Evolutionary conservation across 2,888 invertebrate genomes (phyloP).

Genomic region (Scelioninae gen. 1): DNA sequence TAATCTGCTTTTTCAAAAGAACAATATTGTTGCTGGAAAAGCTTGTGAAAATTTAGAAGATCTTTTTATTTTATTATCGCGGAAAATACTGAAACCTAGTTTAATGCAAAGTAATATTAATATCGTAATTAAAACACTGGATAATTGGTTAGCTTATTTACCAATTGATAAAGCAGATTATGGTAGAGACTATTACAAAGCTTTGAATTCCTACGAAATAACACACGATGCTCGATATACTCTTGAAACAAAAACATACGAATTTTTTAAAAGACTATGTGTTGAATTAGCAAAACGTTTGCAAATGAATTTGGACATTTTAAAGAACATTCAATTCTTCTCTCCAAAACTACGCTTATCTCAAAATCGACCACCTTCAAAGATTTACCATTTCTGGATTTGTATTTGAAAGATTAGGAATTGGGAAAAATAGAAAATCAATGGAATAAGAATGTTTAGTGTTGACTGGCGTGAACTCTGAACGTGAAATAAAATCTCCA

Average conservation of each 20-base stretch:
- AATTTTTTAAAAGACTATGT: slow-evolving; percentile 37
- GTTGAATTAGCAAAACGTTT: slow-evolving; percentile 36
- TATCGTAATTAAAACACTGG: slow-evolving; percentile 24
- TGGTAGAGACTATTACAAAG: slow-evolving; percentile 56
- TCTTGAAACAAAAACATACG: slow-evolving; percentile 14
- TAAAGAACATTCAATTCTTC: slow-evolving; percentile 26
- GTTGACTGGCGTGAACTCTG: slow-evolving; percentile 13
- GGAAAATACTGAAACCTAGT: slow-evolving; percentile 36
- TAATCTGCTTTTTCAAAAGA: slow-evolving; percentile 54
- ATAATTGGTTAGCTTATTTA: slow-evolving; percentile 39
- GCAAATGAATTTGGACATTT: slow-evolving; percentile 22
- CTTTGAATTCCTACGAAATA: slow-evolving; percentile 31
- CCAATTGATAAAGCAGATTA: slow-evolving; percentile 46
- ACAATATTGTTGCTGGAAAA: slow-evolving; percentile 45
- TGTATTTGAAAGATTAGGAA: slow-evolving; percentile 16
- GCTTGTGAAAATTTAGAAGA: slow-evolving; percentile 41
- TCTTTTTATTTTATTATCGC: slow-evolving; percentile 25
- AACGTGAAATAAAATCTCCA: background rate
- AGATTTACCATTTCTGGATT: slow-evolving; percentile 41
- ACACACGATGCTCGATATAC: slow-evolving; percentile 8
- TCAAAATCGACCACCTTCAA: slow-evolving; percentile 28
- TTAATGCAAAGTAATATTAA: slow-evolving; percentile 21
- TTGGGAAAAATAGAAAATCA: slow-evolving; percentile 29
- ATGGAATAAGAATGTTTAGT: slow-evolving; percentile 32
- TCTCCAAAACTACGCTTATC: slow-evolving; percentile 42